phyloP scores from a whole-genome alignment of 2,888 invertebrate species.

The Acanthosepion pharaonis region DNA sequence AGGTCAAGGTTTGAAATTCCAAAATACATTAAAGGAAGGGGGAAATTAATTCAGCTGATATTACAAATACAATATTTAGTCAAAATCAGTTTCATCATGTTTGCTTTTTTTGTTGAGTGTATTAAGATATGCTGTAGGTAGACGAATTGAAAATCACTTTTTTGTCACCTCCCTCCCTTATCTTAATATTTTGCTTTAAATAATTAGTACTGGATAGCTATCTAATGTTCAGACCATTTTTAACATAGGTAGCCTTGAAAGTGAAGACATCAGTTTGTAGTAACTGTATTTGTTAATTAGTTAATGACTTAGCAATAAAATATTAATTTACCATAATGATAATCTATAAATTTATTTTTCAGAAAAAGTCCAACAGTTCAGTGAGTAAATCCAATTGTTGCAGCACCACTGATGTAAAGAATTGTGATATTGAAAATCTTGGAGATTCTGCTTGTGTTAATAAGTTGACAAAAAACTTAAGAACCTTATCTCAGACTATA shows the following conservation, averaged over 20 bases:
- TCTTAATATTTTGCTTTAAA: not conserved
- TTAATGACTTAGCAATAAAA: not conserved
- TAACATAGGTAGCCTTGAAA: not conserved
- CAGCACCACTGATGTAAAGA: not conserved
- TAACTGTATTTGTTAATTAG: not conserved
- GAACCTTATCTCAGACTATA: not conserved
- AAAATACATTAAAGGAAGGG: too few species aligned
- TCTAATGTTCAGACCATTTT: not conserved
- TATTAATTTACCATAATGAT: not conserved
- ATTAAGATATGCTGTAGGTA: too few species aligned
- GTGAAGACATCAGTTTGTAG: not conserved
- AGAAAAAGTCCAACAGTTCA: conserved; percentile 34
- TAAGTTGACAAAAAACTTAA: not conserved
- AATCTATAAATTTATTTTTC: not conserved
- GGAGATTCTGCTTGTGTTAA: conserved; percentile 48
- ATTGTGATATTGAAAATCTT: conserved; percentile 55
- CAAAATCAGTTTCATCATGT: too few species aligned
- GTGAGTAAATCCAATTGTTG: not conserved
- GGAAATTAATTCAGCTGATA: too few species aligned
- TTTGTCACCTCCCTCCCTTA: too few species aligned
- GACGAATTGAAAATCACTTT: too few species aligned
- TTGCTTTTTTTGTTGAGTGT: too few species aligned
- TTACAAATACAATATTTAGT: too few species aligned
- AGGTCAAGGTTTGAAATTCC: too few species aligned
- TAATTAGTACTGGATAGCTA: not conserved